Evolutionary conservation across 2,113 vertebrate genomes (phyloP).

Genomic region (Oncorhynchus kisutch): DNA sequence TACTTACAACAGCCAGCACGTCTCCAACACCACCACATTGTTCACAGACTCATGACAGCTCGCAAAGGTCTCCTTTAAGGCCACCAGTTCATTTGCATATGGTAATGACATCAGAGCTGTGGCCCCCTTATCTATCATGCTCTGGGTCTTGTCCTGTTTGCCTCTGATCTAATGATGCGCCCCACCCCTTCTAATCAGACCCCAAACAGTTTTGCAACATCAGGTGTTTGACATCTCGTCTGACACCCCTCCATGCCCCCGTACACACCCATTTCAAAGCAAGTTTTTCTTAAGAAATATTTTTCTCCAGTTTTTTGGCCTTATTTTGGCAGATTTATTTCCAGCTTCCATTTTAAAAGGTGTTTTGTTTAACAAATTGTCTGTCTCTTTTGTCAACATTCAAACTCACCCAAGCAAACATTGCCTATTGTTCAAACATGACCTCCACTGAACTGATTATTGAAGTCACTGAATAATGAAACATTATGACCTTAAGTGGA

Average conservation of each 20-base stretch:
- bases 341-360: no score
- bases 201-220: slow-evolving; percentile 39
- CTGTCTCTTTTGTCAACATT: no score
- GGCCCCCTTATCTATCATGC: slow-evolving; percentile 68
- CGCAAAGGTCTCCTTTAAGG: slow-evolving; percentile 67
- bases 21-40: slow-evolving; percentile 15
- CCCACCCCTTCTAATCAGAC: slow-evolving; percentile 51
- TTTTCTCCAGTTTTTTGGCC: not conserved
- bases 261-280: not conserved
- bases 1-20: slow-evolving; percentile 14
- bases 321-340: slow-evolving; percentile 1
- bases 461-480: not conserved
- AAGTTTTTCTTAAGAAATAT: not conserved
- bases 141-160: slow-evolving; percentile 39
- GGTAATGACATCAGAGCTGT: slow-evolving; percentile 64
- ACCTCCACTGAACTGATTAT: no score
- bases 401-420: no score
- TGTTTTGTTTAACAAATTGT: not conserved
- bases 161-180: slow-evolving; percentile 36
- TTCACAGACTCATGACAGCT: slow-evolving; percentile 20
- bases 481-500: not conserved
- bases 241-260: not conserved
- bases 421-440: no score
- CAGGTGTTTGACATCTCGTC: not conserved
- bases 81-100: slow-evolving; percentile 77